Percentiles rank a stretch among this genome's conserved stretches.
phyloP scores from a whole-genome alignment of 2,888 invertebrate genomes.

The Ectemnius lituratus region DNA sequence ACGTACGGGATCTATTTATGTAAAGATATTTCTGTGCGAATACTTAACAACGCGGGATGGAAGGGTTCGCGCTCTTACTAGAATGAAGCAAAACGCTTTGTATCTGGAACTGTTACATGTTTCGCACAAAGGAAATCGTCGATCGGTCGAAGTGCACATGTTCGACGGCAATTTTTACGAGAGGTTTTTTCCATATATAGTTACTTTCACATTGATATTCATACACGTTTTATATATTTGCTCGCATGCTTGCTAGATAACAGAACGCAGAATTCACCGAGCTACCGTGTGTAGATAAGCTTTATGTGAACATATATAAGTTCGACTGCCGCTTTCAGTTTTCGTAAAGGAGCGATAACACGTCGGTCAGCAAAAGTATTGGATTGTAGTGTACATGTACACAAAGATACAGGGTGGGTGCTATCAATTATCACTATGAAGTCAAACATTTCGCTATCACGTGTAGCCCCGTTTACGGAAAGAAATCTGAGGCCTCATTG shows the following conservation, averaged over 20 bases:
- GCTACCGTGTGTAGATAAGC: no score
- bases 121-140: no score
- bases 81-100: constrained; percentile 21
- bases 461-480: constrained; percentile 1
- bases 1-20: constrained; percentile 32
- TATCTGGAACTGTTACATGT: no score
- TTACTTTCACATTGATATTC: no score
- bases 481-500: constrained; percentile 11
- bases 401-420: neutral
- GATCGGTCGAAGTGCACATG: no score
- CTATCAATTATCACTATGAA: constrained; percentile 7
- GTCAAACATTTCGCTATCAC: constrained; percentile 3
- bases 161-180: no score
- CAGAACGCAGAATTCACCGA: constrained; percentile 10
- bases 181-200: no score
- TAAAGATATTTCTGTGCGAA: constrained; percentile 36
- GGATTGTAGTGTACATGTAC: neutral
- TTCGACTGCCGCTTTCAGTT: neutral
- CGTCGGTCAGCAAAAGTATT: neutral
- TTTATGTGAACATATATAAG: no score
- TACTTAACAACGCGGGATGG: constrained; percentile 25
- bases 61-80: constrained; percentile 26
- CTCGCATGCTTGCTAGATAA: neutral
- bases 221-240: no score
- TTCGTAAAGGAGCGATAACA: constrained; percentile 7